Percentiles rank a stretch among this genome's conserved stretches.
Conservation (phyloP, 2,797 vertebrate species). For the Cuculus canorus region DNA sequence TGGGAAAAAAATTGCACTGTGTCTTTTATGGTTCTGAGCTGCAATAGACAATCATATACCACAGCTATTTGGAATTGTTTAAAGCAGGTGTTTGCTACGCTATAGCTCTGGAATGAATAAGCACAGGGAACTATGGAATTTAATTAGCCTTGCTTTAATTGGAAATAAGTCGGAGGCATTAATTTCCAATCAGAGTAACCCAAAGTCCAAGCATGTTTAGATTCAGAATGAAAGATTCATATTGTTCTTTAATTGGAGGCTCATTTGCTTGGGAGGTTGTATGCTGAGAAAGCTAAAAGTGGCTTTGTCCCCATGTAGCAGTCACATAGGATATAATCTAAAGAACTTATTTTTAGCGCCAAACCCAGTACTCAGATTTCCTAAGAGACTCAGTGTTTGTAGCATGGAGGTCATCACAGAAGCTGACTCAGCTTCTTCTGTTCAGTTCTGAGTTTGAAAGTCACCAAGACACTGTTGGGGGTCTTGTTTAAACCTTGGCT, state of each 20-base stretch:
- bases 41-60: not conserved
- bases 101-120: not conserved
- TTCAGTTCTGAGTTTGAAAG: not conserved
- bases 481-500: not conserved
- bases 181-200: not conserved
- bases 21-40: not conserved
- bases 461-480: not conserved
- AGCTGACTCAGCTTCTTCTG: not conserved
- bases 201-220: not conserved
- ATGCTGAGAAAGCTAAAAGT: not conserved
- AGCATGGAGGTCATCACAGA: not conserved
- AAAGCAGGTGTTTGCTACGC: slow-evolving; percentile 1
- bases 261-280: not conserved
- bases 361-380: not conserved
- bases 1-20: not conserved
- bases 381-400: not conserved
- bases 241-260: not conserved
- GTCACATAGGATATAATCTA: not conserved
- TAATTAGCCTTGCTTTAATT: slow-evolving; percentile 23
- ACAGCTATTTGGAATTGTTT: not conserved
- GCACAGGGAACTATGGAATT: not conserved
- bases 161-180: not conserved
- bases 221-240: not conserved
- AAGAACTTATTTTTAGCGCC: not conserved
- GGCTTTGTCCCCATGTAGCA: not conserved